Percentiles rank a stretch among this genome's conserved stretches.
Evolutionary conservation across 1,140 invertebrate genomes (phyloP).

Genomic region (Temnothorax longispinosus): DNA sequence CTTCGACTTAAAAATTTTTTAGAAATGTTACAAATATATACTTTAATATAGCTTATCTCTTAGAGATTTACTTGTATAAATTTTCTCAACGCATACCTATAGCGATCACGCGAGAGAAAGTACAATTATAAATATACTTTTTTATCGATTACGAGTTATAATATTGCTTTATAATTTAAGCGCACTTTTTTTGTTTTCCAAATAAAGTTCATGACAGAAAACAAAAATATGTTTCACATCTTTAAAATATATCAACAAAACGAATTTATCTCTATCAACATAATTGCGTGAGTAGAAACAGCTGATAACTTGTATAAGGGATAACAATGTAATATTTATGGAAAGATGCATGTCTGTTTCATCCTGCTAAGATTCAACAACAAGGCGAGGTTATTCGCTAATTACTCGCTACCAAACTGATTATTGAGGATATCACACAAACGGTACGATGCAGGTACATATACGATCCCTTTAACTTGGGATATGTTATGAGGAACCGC

Average conservation of each 20-base stretch:
- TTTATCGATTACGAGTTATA: background rate
- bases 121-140: background rate
- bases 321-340: background rate
- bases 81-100: background rate
- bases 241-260: background rate
- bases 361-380: conserved; percentile 30
- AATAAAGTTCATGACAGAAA: background rate
- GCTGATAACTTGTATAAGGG: background rate
- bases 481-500: conserved; percentile 27
- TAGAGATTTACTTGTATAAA: background rate
- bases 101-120: background rate
- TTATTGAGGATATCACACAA: conserved; percentile 45
- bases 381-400: conserved; percentile 35
- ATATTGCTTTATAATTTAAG: background rate
- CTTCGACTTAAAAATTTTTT: background rate
- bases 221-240: background rate
- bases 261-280: background rate
- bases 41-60: background rate
- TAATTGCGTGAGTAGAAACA: background rate
- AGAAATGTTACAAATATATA: background rate
- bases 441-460: background rate
- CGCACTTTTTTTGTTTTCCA: background rate
- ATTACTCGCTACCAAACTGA: conserved; percentile 63
- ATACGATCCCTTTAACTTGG: conserved; percentile 47
- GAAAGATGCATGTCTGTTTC: background rate